phyloP scores from a whole-genome alignment of 2,797 vertebrate species.

The Hozukius guyotensis region DNA sequence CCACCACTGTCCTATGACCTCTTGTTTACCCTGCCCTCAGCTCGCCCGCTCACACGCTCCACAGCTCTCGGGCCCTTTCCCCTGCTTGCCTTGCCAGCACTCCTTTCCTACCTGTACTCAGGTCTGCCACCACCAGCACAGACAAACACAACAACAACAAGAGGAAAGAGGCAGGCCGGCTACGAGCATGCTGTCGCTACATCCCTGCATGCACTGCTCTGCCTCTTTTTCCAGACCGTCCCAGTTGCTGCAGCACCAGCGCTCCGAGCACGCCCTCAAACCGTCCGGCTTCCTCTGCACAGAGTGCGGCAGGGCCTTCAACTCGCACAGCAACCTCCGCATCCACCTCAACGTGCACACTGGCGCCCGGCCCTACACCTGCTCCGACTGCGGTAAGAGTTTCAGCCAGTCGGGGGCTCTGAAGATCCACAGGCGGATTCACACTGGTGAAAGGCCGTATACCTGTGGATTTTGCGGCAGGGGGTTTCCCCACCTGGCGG shows the following conservation, averaged over 20 bases:
- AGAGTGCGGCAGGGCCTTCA: constrained; percentile 83
- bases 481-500: constrained; percentile 85
- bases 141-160: constrained; percentile 62
- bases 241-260: constrained; percentile 86
- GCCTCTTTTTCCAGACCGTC: constrained; percentile 83
- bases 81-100: constrained; percentile 72
- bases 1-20: constrained; percentile 77
- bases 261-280: constrained; percentile 79
- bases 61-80: constrained; percentile 68
- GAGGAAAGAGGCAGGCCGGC: constrained; percentile 30
- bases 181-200: constrained; percentile 11
- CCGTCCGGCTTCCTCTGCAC: constrained; percentile 80
- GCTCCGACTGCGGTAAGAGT: constrained; percentile 84
- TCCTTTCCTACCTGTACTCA: constrained; percentile 70
- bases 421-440: constrained; percentile 85
- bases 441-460: constrained; percentile 85
- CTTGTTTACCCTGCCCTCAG: constrained; percentile 76
- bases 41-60: constrained; percentile 51
- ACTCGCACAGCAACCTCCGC: constrained; percentile 87
- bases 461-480: constrained; percentile 82
- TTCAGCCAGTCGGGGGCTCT: constrained; percentile 87
- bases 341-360: constrained; percentile 88
- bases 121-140: constrained; percentile 69
- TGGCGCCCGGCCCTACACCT: constrained; percentile 82
- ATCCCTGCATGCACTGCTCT: constrained; percentile 85